Conservation (phyloP, 2,888 invertebrate genomes). For the Leucophenga montana region DNA sequence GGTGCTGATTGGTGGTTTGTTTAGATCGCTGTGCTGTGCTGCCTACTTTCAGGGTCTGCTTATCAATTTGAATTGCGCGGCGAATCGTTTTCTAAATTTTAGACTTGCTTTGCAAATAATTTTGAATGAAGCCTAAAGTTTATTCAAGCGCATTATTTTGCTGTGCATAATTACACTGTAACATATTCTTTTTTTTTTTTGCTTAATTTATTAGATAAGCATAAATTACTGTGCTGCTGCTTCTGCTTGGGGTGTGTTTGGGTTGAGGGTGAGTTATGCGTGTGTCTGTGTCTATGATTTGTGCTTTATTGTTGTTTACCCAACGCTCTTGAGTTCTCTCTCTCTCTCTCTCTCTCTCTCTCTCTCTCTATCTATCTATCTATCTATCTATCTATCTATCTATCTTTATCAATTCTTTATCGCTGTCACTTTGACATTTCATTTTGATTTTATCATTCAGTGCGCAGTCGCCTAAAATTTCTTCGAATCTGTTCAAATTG, state of each 20-base stretch:
- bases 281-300: neutral
- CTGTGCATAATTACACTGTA: too few relatives aligned
- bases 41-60: neutral
- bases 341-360: neutral
- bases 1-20: neutral
- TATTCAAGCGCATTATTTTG: too few relatives aligned
- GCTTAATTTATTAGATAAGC: too few relatives aligned
- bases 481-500: too few relatives aligned
- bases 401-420: neutral
- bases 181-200: too few relatives aligned
- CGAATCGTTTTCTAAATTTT: neutral
- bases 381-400: neutral
- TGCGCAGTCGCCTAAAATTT: too few relatives aligned
- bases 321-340: neutral
- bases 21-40: neutral
- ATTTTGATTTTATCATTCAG: neutral
- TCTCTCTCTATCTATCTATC: neutral
- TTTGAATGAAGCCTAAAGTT: too few relatives aligned
- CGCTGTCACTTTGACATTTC: conserved; percentile 27
- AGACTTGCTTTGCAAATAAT: too few relatives aligned
- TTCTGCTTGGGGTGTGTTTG: too few relatives aligned
- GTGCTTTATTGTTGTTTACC: conserved; percentile 20
- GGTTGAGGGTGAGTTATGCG: neutral
- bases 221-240: too few relatives aligned
- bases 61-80: neutral